These are phyloP conservation scores for Callipepla squamata DNA, from an alignment of 2,113 vertebrate genomes.

Conservation along the genomic window DNA sequence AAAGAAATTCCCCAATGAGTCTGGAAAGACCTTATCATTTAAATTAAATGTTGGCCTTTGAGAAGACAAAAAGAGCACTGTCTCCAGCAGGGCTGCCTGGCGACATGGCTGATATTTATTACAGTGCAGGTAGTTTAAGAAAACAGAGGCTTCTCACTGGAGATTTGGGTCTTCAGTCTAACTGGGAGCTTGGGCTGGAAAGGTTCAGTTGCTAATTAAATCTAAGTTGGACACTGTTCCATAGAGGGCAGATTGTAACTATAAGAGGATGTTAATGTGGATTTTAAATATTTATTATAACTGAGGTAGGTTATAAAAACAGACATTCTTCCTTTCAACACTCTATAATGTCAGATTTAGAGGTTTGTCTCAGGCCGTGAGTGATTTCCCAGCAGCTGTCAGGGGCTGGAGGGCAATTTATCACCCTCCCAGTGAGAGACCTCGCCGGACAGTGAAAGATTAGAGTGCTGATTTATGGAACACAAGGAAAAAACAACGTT, in stretches of 20 bases:
- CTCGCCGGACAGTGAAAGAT: slow-evolving; percentile 81
- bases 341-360: slow-evolving; percentile 97
- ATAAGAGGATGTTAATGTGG: slow-evolving; percentile 81
- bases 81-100: slow-evolving; percentile 56
- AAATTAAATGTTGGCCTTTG: slow-evolving; percentile 76
- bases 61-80: slow-evolving; percentile 66
- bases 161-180: slow-evolving; percentile 62
- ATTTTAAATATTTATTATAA: slow-evolving; percentile 91
- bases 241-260: slow-evolving; percentile 81
- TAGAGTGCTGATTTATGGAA: slow-evolving; percentile 83
- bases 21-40: slow-evolving; percentile 74
- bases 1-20: slow-evolving; percentile 57
- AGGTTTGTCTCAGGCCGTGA: slow-evolving; percentile 86
- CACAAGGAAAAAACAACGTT: slow-evolving; percentile 63
- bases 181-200: slow-evolving; percentile 65
- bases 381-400: slow-evolving; percentile 91
- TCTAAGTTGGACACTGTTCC: slow-evolving; percentile 79
- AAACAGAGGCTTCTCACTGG: slow-evolving; percentile 74
- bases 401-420: slow-evolving; percentile 82
- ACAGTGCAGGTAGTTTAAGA: slow-evolving; percentile 79
- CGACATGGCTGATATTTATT: slow-evolving; percentile 74
- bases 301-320: slow-evolving; percentile 98
- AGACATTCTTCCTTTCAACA: slow-evolving; percentile 97
- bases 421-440: slow-evolving; percentile 77
- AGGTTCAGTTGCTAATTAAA: slow-evolving; percentile 83